Percentiles rank a stretch among this genome's conserved stretches.
Evolutionary conservation across 2,797 vertebrate species (phyloP).

Genomic region (Sebastes itinus): DNA sequence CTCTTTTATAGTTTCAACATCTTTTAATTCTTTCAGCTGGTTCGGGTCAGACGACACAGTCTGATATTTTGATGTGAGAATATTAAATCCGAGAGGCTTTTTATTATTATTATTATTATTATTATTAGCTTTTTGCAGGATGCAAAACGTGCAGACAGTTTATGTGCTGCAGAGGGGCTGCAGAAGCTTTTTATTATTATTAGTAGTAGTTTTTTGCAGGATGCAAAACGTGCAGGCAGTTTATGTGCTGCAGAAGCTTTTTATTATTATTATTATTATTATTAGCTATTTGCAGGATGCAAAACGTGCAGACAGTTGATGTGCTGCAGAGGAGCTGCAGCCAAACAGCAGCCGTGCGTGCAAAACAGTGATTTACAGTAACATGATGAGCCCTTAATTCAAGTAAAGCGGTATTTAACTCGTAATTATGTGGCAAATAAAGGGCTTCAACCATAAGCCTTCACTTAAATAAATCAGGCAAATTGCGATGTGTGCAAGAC

Average conservation of each 20-base stretch:
- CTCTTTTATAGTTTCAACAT: conserved; percentile 83
- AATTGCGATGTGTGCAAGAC: conserved; percentile 69
- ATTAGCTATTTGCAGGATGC: neutral
- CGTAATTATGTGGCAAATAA: conserved; percentile 73
- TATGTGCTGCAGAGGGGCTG: neutral
- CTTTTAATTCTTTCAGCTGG: conserved; percentile 80
- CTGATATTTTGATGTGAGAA: conserved; percentile 23
- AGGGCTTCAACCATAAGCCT: conserved; percentile 67
- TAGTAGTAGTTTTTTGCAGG: neutral
- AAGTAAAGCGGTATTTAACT: conserved; percentile 70
- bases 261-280: no score
- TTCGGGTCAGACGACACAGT: conserved; percentile 45
- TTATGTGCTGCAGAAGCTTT: neutral
- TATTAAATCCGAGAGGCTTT: conserved; percentile 7
- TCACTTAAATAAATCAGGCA: conserved; percentile 83
- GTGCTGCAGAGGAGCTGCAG: neutral
- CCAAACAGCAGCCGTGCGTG: conserved; percentile 32
- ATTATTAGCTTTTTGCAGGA: neutral
- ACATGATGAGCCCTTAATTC: conserved; percentile 70
- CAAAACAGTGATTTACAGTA: conserved; percentile 79
- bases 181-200: neutral
- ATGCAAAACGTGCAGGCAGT: neutral
- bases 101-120: neutral
- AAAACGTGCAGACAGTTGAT: neutral
- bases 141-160: neutral